Percentiles rank a stretch among this genome's conserved stretches.
Conservation (phyloP, 1,140 invertebrate genomes). For the Odontomachus brunneus region DNA sequence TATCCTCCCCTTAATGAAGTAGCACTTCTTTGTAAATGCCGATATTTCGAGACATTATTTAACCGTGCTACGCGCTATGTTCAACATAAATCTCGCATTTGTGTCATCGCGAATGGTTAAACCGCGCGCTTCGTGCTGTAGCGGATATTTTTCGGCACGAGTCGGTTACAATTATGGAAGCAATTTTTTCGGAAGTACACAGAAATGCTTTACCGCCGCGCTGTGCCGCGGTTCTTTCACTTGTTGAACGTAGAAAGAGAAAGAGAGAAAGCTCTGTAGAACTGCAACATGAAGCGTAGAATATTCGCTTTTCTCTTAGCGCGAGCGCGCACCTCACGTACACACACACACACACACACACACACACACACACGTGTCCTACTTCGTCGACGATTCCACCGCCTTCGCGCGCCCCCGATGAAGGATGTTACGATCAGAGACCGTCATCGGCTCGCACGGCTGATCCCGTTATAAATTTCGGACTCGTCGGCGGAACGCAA, state of each 20-base stretch:
- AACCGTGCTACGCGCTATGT: background rate
- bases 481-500: slow-evolving; percentile 59
- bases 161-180: slow-evolving; percentile 39
- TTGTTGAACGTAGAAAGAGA: slow-evolving; percentile 48
- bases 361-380: background rate
- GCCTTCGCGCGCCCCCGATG: slow-evolving; percentile 24
- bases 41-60: slow-evolving; percentile 1
- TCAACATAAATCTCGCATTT: background rate
- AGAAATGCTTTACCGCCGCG: background rate
- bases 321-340: background rate
- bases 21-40: background rate
- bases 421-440: slow-evolving; percentile 55
- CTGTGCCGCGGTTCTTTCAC: slow-evolving; percentile 24
- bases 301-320: slow-evolving; percentile 50
- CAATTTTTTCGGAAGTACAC: slow-evolving; percentile 31
- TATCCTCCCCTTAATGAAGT: slow-evolving; percentile 6
- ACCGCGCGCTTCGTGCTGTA: background rate
- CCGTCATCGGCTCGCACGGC: slow-evolving; percentile 61
- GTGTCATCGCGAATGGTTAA: background rate
- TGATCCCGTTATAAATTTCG: slow-evolving; percentile 74
- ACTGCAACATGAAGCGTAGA: background rate
- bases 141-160: background rate
- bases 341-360: too few species aligned
- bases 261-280: slow-evolving; percentile 24
- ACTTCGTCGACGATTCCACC: slow-evolving; percentile 1